Conservation (phyloP, 2,888 invertebrate genomes). For the Brenthis ino region DNA sequence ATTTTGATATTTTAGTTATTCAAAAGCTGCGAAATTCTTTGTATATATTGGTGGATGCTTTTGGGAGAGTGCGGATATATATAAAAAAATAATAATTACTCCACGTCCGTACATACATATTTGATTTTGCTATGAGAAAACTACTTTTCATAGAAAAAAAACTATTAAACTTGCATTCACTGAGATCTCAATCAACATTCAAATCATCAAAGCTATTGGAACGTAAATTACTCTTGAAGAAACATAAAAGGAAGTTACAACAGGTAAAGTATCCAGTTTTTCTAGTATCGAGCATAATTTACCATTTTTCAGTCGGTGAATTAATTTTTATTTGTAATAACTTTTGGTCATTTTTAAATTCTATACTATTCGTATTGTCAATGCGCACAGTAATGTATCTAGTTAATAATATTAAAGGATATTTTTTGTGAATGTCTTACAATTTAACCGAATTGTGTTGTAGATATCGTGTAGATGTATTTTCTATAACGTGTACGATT, state of each 20-base stretch:
- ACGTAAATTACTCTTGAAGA: too few relatives aligned
- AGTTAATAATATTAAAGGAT: slow-evolving; percentile 41
- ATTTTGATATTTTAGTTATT: slow-evolving; percentile 1
- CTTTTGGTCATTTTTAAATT: slow-evolving; percentile 53
- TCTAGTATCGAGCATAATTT: not conserved
- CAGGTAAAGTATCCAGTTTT: slow-evolving; percentile 26
- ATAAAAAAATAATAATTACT: too few relatives aligned
- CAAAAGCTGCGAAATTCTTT: not conserved
- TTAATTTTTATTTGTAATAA: slow-evolving; percentile 43
- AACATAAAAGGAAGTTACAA: too few relatives aligned
- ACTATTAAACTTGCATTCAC: too few relatives aligned
- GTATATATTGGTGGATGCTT: not conserved
- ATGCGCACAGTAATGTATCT: slow-evolving; percentile 72
- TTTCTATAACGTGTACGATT: slow-evolving; percentile 29
- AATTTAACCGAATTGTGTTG: slow-evolving; percentile 44
- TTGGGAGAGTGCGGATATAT: too few relatives aligned
- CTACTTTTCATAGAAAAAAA: too few relatives aligned
- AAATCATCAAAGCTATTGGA: too few relatives aligned
- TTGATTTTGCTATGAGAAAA: too few relatives aligned
- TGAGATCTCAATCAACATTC: too few relatives aligned
- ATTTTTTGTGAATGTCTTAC: slow-evolving; percentile 49
- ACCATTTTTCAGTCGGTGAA: slow-evolving; percentile 3
- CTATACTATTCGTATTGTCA: slow-evolving; percentile 67
- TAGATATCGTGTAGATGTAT: slow-evolving; percentile 32
- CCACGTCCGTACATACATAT: too few relatives aligned